Evolutionary conservation across 2,888 invertebrate species (phyloP).

Genomic region (Polia nebulosa): DNA sequence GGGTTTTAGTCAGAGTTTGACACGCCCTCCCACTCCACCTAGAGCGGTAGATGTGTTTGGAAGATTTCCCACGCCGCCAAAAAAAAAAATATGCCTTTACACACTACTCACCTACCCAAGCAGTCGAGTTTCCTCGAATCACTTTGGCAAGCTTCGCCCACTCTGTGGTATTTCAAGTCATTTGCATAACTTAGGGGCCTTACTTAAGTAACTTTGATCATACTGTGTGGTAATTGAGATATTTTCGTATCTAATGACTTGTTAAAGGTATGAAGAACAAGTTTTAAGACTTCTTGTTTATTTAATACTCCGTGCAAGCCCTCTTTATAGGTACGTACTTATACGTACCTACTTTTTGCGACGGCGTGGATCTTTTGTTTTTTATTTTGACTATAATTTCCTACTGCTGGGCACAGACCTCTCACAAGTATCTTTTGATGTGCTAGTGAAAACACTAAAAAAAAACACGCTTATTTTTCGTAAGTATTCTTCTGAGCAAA

Average conservation of each 20-base stretch:
- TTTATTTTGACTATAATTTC: too few species aligned
- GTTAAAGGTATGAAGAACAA: background rate
- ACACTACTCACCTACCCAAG: background rate
- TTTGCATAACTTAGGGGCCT: slow-evolving; percentile 39
- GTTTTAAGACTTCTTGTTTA: slow-evolving; percentile 11
- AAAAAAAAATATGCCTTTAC: background rate
- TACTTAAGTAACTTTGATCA: slow-evolving; percentile 31
- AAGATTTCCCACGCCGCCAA: too few species aligned
- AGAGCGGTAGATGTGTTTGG: too few species aligned
- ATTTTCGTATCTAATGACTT: slow-evolving; percentile 29
- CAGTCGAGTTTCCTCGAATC: slow-evolving; percentile 32
- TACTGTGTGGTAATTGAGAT: slow-evolving; percentile 42
- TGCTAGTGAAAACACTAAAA: too few species aligned
- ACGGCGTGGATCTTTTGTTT: background rate
- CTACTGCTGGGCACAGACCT: too few species aligned
- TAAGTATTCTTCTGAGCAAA: too few species aligned
- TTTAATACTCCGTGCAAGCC: background rate
- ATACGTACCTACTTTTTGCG: background rate
- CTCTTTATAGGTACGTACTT: background rate
- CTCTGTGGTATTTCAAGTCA: slow-evolving; percentile 35
- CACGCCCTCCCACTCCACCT: too few species aligned
- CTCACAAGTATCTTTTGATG: too few species aligned
- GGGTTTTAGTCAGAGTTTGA: too few species aligned
- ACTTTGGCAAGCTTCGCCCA: slow-evolving; percentile 44
- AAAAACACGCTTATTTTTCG: too few species aligned